A percentile compares a stretch with the other conserved stretches of the same genome.
Conservation (phyloP, 2,113 vertebrate species). For the Myanophis thanlyinensis region DNA sequence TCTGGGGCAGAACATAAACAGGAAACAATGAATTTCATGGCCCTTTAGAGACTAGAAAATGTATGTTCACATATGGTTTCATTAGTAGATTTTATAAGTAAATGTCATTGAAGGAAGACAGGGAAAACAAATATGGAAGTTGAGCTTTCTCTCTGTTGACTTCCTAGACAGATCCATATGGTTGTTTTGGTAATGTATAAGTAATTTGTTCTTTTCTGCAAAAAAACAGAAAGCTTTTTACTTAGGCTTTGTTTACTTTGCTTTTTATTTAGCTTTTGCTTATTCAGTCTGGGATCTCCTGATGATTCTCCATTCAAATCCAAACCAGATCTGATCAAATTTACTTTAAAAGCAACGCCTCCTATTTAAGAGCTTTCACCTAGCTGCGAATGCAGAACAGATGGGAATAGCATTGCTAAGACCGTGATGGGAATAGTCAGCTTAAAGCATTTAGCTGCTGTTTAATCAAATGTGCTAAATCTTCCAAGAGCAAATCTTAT, state of each 20-base stretch:
- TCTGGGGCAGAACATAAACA: not conserved
- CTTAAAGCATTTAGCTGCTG: not conserved
- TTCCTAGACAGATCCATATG: not conserved
- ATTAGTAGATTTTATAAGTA: not conserved
- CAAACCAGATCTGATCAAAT: not conserved
- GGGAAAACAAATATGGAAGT: not conserved
- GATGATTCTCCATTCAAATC: not conserved
- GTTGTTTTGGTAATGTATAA: not conserved
- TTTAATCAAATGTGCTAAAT: not conserved
- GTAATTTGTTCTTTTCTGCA: not conserved
- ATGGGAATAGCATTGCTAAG: not conserved
- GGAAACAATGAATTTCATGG: not conserved
- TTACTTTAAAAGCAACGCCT: not conserved
- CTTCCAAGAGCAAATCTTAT: not conserved
- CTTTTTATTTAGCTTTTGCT: not conserved
- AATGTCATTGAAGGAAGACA: not conserved
- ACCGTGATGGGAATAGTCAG: not conserved
- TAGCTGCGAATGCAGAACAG: not conserved
- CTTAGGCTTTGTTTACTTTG: not conserved
- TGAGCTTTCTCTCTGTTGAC: not conserved
- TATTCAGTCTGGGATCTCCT: not conserved
- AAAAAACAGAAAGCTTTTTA: too few relatives aligned
- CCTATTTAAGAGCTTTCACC: not conserved
- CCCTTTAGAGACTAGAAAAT: not conserved
- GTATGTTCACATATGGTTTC: not conserved